Base-by-base conservation (phyloP, 2,113 vertebrate genomes). In the Otis tarda region DNA sequence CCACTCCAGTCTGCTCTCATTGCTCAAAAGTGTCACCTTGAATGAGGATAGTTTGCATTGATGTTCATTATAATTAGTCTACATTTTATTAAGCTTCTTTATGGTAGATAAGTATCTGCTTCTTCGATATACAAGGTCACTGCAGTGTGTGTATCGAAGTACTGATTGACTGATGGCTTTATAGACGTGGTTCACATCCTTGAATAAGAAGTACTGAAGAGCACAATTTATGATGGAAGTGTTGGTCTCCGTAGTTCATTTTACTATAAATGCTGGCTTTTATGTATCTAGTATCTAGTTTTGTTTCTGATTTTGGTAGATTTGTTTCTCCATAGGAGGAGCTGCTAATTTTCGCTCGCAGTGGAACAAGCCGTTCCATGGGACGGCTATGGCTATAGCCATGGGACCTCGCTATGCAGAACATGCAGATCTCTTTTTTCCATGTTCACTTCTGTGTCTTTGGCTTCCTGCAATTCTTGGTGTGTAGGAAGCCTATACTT, bases 41-140 rank as follows among this genome's bases (percentile, higher is more conserved):
- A 70, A 68, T 56, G 14, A 78, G 33, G 9, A 61, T 10, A 30
- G 18, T 63, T 91, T 87, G 12, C 39, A 83, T n/a, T 2, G 5
- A 47, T 74, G 21, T 49, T 85, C 7, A 14, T 89, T 75, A 37
- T 45, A 70, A 68, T 56, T 83, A 68, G 23, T 63, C 7, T 22
- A 56, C 21, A 75, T 67, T 77, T 80, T 89, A 75, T 77, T 63
- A 67, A 83, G 28, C 37, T 86, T 37, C 17, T n/a, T 77, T 56
- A 39, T 35, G 12, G 10, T 56, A 81, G 47, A 39, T 37, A 20
- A 83, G 6, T 69, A 25, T 22, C 18, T 52, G n/a, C 10, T 63
- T 73, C 17, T 73, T 69, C 0, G 0, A 27, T 61, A 57, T 4
- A 63, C 13, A 88, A 73, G 19, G 45, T 49, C 37, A 31, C n/a